Conservation (phyloP, 2,797 vertebrate species). For the Fringilla coelebs region DNA sequence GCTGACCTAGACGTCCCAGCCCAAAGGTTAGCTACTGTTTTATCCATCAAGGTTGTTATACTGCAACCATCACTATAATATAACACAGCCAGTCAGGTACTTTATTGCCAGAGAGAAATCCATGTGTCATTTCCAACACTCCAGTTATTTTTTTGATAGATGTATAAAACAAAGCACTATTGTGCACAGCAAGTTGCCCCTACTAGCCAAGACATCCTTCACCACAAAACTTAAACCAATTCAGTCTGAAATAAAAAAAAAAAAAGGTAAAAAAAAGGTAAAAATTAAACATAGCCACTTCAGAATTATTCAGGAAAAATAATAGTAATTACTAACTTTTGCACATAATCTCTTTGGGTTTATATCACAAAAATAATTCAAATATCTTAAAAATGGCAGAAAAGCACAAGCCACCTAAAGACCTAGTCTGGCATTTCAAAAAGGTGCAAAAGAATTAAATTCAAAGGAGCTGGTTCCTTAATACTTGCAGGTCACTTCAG, state of each 20-base stretch:
- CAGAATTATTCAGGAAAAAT: conserved; percentile 1
- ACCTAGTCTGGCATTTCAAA: not conserved
- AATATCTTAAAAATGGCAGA: not conserved
- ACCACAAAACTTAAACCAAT: not conserved
- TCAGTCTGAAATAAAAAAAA: not conserved
- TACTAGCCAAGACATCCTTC: not conserved
- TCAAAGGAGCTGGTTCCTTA: not conserved
- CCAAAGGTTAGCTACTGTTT: conserved; percentile 57
- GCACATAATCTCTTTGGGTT: not conserved
- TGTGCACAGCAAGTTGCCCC: not conserved
- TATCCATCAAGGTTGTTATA: conserved; percentile 49
- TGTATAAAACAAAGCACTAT: conserved; percentile 23
- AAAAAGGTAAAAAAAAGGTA: not conserved
- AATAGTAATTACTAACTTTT: not conserved
- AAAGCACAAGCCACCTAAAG: not conserved
- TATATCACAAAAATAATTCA: not conserved
- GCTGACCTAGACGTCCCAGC: not conserved
- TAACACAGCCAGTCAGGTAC: conserved; percentile 26
- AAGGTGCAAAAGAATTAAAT: not conserved
- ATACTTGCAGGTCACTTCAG: not conserved
- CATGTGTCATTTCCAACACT: conserved; percentile 39
- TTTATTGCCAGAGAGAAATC: conserved; percentile 53
- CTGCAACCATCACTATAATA: conserved; percentile 32
- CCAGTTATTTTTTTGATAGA: conserved; percentile 58
- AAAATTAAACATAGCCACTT: not conserved